Conservation (phyloP, 2,888 invertebrate genomes). For the Mystacides longicornis region DNA sequence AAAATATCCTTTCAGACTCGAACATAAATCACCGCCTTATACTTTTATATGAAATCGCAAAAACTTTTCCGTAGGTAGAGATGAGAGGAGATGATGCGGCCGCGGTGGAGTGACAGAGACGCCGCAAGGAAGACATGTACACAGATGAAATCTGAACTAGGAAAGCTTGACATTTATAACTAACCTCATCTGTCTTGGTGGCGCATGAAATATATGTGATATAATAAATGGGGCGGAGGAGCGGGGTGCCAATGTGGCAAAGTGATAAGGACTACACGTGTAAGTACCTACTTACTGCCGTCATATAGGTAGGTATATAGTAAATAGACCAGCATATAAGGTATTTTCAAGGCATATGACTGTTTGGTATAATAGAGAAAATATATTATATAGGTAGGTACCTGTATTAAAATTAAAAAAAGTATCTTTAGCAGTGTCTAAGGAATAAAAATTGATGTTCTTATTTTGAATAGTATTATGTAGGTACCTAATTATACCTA, state of each 20-base stretch:
- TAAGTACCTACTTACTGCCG: too few species aligned
- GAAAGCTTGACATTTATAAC: conserved; percentile 28
- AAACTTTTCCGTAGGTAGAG: conserved; percentile 25
- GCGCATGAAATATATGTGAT: conserved; percentile 11
- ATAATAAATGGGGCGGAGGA: conserved; percentile 1
- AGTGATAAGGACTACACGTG: neutral
- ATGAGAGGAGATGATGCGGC: conserved; percentile 22
- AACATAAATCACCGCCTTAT: conserved; percentile 30
- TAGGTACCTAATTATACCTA: too few species aligned
- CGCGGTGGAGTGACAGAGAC: conserved; percentile 14
- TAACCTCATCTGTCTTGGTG: conserved; percentile 28
- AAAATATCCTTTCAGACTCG: conserved; percentile 26
- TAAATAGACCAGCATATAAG: too few species aligned
- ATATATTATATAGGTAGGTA: too few species aligned
- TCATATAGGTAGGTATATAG: too few species aligned
- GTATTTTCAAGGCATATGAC: too few species aligned
- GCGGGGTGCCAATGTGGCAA: conserved; percentile 4
- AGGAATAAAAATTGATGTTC: too few species aligned
- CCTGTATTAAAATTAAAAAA: too few species aligned
- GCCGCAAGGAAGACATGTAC: conserved; percentile 11
- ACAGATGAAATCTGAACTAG: conserved; percentile 25
- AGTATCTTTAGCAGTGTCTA: too few species aligned
- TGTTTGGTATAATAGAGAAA: too few species aligned
- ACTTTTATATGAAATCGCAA: conserved; percentile 28
- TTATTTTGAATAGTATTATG: too few species aligned